These are phyloP conservation scores for Hesperia comma DNA, from an alignment of 2,888 invertebrate species.

Conservation along the genomic window DNA sequence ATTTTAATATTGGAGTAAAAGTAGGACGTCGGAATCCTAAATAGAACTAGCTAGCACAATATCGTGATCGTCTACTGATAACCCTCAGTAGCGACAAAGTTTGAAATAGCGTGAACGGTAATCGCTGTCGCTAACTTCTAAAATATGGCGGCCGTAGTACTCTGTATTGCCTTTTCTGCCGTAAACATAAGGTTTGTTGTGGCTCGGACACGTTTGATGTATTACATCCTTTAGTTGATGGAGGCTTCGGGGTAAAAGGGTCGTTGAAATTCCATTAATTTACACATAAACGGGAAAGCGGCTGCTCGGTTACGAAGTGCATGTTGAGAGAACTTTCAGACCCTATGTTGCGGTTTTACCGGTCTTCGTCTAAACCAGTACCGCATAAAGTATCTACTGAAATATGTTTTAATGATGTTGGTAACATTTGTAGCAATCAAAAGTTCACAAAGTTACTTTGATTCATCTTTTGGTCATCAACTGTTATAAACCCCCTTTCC, in stretches of 20 bases:
- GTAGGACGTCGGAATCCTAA: conserved; percentile 5
- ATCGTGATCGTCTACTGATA: conserved; percentile 31
- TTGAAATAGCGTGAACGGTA: conserved; percentile 37
- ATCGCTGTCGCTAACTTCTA: conserved; percentile 36
- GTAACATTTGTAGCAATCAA: conserved; percentile 43
- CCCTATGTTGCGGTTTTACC: conserved; percentile 60
- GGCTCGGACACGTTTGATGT: conserved; percentile 17
- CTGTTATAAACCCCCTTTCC: too few species aligned
- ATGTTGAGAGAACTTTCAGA: conserved; percentile 45
- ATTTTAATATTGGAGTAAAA: conserved; percentile 3
- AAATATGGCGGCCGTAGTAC: conserved; percentile 23
- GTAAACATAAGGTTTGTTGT: conserved; percentile 35
- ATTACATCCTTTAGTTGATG: conserved; percentile 29
- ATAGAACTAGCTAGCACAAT: conserved; percentile 19
- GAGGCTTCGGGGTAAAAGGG: conserved; percentile 40
- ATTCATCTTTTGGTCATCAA: neutral
- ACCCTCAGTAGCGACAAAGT: conserved; percentile 34
- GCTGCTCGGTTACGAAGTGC: conserved; percentile 40
- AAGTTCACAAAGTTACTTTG: neutral
- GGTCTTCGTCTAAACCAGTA: conserved; percentile 53
- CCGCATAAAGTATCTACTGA: conserved; percentile 47
- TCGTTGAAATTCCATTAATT: conserved; percentile 60
- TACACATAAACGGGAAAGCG: conserved; percentile 43
- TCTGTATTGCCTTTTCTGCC: conserved; percentile 25
- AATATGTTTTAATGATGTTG: conserved; percentile 55